A percentile compares a stretch with the other conserved stretches of the same genome.
Evolutionary conservation across 2,797 vertebrate genomes (phyloP).

Genomic region (Lophotriccus pileatus): DNA sequence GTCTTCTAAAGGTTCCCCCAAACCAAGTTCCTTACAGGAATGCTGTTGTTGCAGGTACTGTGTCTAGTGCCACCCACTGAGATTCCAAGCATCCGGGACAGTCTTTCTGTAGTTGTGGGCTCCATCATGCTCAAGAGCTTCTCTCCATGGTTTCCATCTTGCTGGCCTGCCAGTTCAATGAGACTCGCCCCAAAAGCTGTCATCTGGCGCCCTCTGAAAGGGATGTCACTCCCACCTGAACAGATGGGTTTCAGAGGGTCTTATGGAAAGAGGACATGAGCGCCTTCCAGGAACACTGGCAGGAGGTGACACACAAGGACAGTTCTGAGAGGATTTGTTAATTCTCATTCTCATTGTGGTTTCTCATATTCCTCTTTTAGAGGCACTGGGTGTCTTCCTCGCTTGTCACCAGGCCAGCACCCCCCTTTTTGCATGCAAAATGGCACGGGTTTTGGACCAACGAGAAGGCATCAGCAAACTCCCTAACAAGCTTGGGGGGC

Average conservation of each 20-base stretch:
- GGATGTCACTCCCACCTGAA: not conserved
- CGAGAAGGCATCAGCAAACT: not conserved
- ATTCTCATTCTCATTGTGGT: not conserved
- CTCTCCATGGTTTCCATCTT: not conserved
- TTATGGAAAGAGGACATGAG: fast-evolving
- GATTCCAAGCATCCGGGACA: not conserved
- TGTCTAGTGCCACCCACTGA: not conserved
- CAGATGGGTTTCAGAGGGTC: not conserved
- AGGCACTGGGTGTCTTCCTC: not conserved
- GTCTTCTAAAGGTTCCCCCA: not conserved
- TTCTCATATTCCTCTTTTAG: not conserved
- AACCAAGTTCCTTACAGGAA: not conserved
- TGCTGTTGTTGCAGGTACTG: not conserved
- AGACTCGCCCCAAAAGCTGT: not conserved
- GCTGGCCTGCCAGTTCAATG: not conserved
- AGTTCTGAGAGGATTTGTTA: not conserved
- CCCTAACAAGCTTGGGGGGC: not conserved
- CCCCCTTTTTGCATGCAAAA: not conserved
- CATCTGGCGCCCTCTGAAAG: fast-evolving
- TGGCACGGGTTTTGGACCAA: not conserved
- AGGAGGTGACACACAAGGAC: not conserved
- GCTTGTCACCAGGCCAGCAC: not conserved
- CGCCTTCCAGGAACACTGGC: too few relatives aligned
- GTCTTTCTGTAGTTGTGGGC: not conserved
- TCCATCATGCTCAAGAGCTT: not conserved